phyloP scores from a whole-genome alignment of 1,140 invertebrate genomes.

The Dendrolimus kikuchii region DNA sequence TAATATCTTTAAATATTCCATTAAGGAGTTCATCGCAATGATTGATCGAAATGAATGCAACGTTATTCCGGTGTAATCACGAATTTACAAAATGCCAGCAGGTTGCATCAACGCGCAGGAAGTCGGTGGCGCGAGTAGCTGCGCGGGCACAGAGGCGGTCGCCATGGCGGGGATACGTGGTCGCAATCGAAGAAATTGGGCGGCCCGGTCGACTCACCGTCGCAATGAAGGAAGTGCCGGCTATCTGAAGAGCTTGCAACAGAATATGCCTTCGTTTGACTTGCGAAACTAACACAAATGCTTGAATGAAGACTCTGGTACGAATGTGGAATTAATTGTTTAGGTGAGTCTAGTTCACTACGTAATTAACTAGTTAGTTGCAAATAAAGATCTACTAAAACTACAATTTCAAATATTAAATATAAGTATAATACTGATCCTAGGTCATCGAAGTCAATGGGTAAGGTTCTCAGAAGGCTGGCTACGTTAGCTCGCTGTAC shows the following conservation, averaged over 20 bases:
- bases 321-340: neutral
- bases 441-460: too few relatives aligned
- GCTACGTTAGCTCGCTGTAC: too few relatives aligned
- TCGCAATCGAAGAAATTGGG: constrained; percentile 40
- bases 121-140: constrained; percentile 6
- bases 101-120: constrained; percentile 19
- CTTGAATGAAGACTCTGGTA: neutral
- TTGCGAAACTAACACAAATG: constrained; percentile 27
- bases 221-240: constrained; percentile 48
- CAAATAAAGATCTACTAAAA: too few relatives aligned
- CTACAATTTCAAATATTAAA: too few relatives aligned
- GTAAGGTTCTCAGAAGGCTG: too few relatives aligned
- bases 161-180: constrained; percentile 8
- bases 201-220: constrained; percentile 15
- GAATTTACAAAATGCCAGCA: constrained; percentile 14
- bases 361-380: too few relatives aligned
- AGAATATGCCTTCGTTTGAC: constrained; percentile 12
- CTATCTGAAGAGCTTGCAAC: constrained; percentile 41
- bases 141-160: constrained; percentile 1
- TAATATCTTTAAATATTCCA: too few relatives aligned
- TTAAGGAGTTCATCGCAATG: too few relatives aligned
- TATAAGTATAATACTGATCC: too few relatives aligned
- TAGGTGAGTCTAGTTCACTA: too few relatives aligned
- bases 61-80: neutral
- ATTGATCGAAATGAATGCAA: neutral